Conservation (phyloP, 1,140 invertebrate genomes). For the Nymphalis io region DNA sequence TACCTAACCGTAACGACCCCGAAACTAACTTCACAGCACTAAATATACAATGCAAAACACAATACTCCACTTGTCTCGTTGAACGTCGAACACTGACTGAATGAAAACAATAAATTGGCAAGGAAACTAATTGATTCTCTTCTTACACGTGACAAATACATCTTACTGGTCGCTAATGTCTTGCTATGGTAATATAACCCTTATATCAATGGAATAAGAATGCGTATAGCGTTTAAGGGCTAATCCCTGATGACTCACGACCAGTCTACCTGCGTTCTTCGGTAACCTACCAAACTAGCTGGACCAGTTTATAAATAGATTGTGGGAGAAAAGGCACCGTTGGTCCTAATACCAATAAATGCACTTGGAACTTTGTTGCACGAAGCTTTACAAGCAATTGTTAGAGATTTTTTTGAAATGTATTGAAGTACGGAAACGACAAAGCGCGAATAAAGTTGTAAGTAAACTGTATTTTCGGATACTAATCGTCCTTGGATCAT, state of each 20-base stretch:
- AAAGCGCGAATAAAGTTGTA: neutral
- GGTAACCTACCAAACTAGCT: constrained; percentile 42
- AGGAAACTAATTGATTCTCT: constrained; percentile 50
- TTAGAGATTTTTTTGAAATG: constrained; percentile 1
- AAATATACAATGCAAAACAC: constrained; percentile 36
- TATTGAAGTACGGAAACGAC: neutral
- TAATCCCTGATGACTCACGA: constrained; percentile 36
- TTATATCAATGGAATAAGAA: constrained; percentile 25
- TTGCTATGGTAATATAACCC: constrained; percentile 30
- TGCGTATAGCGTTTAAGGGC: neutral
- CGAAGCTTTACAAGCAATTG: neutral
- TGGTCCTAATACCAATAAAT: constrained; percentile 25
- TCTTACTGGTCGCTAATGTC: constrained; percentile 24
- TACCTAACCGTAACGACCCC: constrained; percentile 47
- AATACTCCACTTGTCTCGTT: constrained; percentile 43
- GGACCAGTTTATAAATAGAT: constrained; percentile 46
- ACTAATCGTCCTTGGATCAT: neutral
- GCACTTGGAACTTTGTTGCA: constrained; percentile 17
- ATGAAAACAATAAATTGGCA: constrained; percentile 54
- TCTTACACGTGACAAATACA: constrained; percentile 37
- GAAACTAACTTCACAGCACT: constrained; percentile 35
- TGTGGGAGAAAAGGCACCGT: constrained; percentile 44
- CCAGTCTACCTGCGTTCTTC: constrained; percentile 46
- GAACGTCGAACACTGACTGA: constrained; percentile 52
- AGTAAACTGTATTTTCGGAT: neutral